Percentiles rank a stretch among this genome's conserved stretches.
These are phyloP conservation scores for Chaetodon trifascialis DNA, from an alignment of 2,113 vertebrate genomes.

Conservation along the genomic window DNA sequence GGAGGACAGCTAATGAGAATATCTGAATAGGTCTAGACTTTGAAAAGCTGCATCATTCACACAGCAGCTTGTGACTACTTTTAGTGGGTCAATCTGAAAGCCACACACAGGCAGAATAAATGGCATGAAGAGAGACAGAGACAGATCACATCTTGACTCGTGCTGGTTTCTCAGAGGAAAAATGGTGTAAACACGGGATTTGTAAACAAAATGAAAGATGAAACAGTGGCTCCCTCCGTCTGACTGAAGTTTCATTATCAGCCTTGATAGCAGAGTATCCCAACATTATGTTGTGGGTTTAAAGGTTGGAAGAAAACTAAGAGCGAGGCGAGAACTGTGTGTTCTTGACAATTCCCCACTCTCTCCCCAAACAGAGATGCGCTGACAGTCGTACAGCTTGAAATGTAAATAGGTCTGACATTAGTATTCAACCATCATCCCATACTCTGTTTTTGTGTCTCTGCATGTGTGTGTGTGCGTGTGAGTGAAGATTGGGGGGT, in stretches of 20 bases:
- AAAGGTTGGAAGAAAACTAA: slow-evolving; percentile 58
- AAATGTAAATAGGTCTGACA: slow-evolving; percentile 75
- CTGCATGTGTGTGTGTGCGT: slow-evolving; percentile 41
- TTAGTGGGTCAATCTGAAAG: slow-evolving; percentile 21
- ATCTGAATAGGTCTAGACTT: slow-evolving; percentile 52
- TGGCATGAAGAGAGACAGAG: background rate
- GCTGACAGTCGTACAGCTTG: slow-evolving; percentile 70
- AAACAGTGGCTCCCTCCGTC: background rate
- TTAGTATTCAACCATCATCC: slow-evolving; percentile 71
- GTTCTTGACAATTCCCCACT: slow-evolving; percentile 67
- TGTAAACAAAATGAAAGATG: slow-evolving; percentile 68
- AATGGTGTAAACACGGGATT: slow-evolving; percentile 32
- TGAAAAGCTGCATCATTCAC: slow-evolving; percentile 38
- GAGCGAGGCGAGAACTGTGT: slow-evolving; percentile 47
- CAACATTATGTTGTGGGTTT: slow-evolving; percentile 44
- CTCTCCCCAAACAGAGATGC: slow-evolving; percentile 52
- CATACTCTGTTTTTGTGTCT: slow-evolving; percentile 44
- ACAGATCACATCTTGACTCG: background rate
- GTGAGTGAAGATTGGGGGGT: slow-evolving; percentile 29
- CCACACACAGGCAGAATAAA: background rate
- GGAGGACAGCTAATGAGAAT: slow-evolving; percentile 37
- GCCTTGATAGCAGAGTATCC: slow-evolving; percentile 44
- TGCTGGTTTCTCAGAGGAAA: slow-evolving; percentile 9
- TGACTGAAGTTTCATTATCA: slow-evolving; percentile 54
- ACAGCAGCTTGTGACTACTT: slow-evolving; percentile 19